Conservation (phyloP, 1,140 invertebrate species). For the Brachionus rubens region DNA sequence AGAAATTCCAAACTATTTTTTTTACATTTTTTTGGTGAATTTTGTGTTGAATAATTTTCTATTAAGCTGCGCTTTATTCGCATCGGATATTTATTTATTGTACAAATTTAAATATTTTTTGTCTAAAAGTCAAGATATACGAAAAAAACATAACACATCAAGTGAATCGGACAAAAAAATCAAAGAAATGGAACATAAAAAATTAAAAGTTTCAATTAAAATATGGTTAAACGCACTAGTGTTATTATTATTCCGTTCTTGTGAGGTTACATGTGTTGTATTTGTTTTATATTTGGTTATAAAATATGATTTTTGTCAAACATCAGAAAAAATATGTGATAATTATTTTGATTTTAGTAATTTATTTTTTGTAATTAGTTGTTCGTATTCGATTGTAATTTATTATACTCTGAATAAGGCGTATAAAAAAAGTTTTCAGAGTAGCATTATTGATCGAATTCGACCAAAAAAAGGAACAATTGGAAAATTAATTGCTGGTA, state of each 20-base stretch:
- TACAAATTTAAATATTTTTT: not conserved
- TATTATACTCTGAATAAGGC: not conserved
- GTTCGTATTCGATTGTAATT: conserved; percentile 12
- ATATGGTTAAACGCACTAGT: not conserved
- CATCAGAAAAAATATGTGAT: conserved; percentile 23
- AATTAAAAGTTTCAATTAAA: not conserved
- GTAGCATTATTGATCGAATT: too few species aligned
- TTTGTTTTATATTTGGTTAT: not conserved
- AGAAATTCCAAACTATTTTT: not conserved
- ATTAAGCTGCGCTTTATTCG: not conserved
- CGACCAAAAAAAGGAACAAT: too few species aligned
- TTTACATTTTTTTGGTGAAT: not conserved
- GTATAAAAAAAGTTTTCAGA: too few species aligned
- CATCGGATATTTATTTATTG: not conserved
- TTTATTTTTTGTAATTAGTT: not conserved
- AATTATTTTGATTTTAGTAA: conserved; percentile 11
- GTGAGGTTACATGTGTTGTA: not conserved
- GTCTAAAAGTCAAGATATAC: not conserved
- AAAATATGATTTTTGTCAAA: not conserved
- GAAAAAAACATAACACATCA: not conserved
- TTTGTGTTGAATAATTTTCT: not conserved
- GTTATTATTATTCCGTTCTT: not conserved
- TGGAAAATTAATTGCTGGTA: too few species aligned
- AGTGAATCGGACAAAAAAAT: not conserved
- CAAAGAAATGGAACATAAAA: not conserved